Base-by-base conservation (phyloP, 2,888 invertebrate genomes). In the Urechis unicinctus region DNA sequence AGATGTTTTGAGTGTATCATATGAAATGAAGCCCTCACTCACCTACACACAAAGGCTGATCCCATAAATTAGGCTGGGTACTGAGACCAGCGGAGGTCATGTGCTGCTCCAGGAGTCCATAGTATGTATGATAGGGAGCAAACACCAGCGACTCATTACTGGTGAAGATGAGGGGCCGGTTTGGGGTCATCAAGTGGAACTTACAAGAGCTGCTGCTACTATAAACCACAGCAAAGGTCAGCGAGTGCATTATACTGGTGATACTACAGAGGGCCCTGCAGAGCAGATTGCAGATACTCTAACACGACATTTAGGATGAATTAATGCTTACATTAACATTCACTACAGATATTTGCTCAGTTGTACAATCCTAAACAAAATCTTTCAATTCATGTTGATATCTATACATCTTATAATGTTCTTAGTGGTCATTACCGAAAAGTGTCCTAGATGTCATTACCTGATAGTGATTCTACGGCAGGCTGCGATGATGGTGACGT, bases 71-170 rank as follows among this genome's bases (percentile, higher is more conserved):
- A 29, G 69, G 68, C n/a, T 63, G 61, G 3, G 68, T 55, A 2
- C 68, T 68, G 29, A 79, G 66, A 9, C 77, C 77, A 17, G 66
- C 68, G 45, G 62, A 63, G 2, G 60, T 58, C 75, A 79, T 71
- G 55, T 80, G 79, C 22, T 76, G 72, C 55, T 77, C 75, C 43
- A 80, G 69, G 51, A 66, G 67, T 0, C 74, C 71, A 61, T 79
- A 79, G 66, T 64, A 71, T 2, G 79, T 77, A 65, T 78, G 74
- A 65, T 75, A 78, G 1, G 79, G 80, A 2, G 77, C 79, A 55
- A 80, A 65, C 26, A 68, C 61, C 17, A 80, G 61, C 21, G 67
- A 63, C 53, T 74, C 73, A 62, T 77, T 78, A 30, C 74, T 72
- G 36, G 75, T 72, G 42, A 77, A 69, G 17, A 80, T 57, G 28